phyloP scores from a whole-genome alignment of 2,113 vertebrate species.

The Sitta europaea region DNA sequence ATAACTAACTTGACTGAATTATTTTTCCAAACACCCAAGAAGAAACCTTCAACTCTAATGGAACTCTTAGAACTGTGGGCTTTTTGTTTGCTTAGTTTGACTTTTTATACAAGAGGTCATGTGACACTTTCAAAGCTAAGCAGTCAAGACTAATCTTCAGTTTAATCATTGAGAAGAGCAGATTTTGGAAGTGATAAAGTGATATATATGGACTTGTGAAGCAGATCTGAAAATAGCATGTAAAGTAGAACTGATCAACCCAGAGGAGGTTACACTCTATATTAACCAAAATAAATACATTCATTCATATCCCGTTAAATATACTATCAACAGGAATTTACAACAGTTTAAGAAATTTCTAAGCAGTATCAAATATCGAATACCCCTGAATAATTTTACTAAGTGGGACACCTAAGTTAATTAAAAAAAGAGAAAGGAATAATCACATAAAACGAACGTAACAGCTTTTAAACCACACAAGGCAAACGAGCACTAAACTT shows the following conservation, averaged over 20 bases:
- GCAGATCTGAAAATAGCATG: not conserved
- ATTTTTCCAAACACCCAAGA: not conserved
- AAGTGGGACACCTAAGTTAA: not conserved
- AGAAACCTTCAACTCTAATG: not conserved
- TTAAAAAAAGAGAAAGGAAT: not conserved
- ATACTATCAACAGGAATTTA: not conserved
- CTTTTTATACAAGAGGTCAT: not conserved
- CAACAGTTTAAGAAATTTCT: not conserved
- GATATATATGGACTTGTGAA: not conserved
- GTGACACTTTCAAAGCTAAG: not conserved
- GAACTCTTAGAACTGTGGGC: rapidly evolving
- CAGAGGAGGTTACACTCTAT: not conserved
- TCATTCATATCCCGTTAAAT: not conserved
- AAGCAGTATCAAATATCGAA: not conserved
- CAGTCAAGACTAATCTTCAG: not conserved
- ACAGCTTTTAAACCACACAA: not conserved
- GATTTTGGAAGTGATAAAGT: not conserved
- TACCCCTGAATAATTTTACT: not conserved
- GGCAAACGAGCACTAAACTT: not conserved
- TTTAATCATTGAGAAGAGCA: not conserved
- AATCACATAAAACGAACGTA: not conserved
- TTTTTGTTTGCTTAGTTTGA: not conserved
- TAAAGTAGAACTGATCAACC: not conserved
- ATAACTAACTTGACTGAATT: not conserved
- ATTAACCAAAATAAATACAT: not conserved